Conservation (phyloP, 2,888 invertebrate genomes). For the Altica lythri region DNA sequence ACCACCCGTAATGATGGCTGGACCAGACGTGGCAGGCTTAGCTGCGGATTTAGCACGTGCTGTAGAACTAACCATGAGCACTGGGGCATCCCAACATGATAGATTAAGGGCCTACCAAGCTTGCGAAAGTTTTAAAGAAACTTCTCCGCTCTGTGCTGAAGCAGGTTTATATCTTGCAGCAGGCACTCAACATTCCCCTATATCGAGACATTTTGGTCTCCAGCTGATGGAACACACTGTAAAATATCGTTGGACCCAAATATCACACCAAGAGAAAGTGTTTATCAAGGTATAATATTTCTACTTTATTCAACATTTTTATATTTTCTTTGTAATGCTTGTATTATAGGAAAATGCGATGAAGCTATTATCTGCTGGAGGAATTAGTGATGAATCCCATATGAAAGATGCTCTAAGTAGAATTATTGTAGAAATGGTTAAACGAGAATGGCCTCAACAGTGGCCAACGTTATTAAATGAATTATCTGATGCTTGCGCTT, state of each 20-base stretch:
- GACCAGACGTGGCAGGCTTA: conserved; percentile 68
- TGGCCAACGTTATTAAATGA: conserved; percentile 88
- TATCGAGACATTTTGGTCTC: conserved; percentile 88
- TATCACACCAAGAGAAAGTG: conserved; percentile 83
- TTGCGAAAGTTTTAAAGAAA: conserved; percentile 83
- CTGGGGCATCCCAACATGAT: conserved; percentile 74
- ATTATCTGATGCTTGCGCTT: conserved; percentile 78
- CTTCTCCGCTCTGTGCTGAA: conserved; percentile 85
- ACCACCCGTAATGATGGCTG: conserved; percentile 53
- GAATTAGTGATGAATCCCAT: conserved; percentile 75
- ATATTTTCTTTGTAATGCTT: not conserved
- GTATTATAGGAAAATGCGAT: conserved; percentile 77
- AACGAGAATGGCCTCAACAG: conserved; percentile 96
- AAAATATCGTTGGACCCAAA: conserved; percentile 90
- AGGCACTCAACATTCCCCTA: conserved; percentile 72
- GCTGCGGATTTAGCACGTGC: conserved; percentile 80
- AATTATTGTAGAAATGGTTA: conserved; percentile 95
- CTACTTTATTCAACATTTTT: too few relatives aligned
- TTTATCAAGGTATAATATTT: conserved; percentile 73
- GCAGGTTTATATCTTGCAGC: conserved; percentile 82
- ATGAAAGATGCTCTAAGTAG: conserved; percentile 85
- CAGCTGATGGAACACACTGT: conserved; percentile 93
- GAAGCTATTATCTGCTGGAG: conserved; percentile 78
- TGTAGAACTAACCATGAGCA: conserved; percentile 81
- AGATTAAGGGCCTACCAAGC: conserved; percentile 83